Evolutionary conservation across 2,797 vertebrate genomes (phyloP).

Genomic region (Sebastes steindachneri): DNA sequence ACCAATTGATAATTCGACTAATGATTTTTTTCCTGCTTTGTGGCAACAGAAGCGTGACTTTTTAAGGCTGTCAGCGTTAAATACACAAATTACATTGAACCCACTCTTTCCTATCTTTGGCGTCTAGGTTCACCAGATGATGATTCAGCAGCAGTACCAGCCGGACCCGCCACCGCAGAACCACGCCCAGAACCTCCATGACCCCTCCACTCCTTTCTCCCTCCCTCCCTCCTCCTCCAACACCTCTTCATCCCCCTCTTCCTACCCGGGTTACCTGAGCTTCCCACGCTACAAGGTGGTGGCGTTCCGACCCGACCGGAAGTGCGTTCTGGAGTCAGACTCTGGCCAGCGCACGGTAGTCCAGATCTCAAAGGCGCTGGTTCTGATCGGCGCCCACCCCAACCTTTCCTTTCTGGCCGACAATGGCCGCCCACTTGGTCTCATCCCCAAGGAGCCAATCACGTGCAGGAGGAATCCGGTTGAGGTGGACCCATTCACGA

Average conservation of each 20-base stretch:
- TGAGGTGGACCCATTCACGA: constrained; percentile 82
- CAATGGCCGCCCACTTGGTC: constrained; percentile 65
- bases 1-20: neutral
- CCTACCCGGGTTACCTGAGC: constrained; percentile 84
- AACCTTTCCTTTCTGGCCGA: constrained; percentile 81
- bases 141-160: constrained; percentile 83
- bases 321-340: constrained; percentile 81
- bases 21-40: neutral
- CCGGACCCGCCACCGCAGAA: neutral
- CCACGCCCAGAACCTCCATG: neutral
- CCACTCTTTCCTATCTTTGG: neutral
- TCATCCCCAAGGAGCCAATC: constrained; percentile 67
- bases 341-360: constrained; percentile 69
- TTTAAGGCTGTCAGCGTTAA: too few species aligned
- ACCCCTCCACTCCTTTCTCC: neutral
- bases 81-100: neutral
- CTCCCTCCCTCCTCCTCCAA: neutral
- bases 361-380: constrained; percentile 82
- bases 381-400: constrained; percentile 85
- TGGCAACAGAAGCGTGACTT: neutral
- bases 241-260: constrained; percentile 33
- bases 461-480: constrained; percentile 84
- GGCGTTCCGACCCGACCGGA: constrained; percentile 76
- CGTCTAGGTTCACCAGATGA: constrained; percentile 85
- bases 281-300: constrained; percentile 79